These are phyloP conservation scores for Harpagus bidentatus DNA, from an alignment of 2,113 vertebrate species.

Conservation along the genomic window DNA sequence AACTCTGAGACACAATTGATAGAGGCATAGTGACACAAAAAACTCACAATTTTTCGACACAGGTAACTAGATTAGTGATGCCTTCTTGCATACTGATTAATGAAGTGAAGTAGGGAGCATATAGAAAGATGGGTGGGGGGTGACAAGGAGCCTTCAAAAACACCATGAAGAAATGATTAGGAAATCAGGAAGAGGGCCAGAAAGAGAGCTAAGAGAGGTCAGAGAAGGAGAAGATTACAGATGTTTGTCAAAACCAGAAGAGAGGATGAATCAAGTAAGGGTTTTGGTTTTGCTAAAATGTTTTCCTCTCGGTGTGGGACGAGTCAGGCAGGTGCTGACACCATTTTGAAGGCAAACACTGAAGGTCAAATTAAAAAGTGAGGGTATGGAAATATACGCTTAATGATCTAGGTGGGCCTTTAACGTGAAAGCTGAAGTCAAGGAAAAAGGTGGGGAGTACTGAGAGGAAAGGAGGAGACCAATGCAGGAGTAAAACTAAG, in stretches of 20 bases:
- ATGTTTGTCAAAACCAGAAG: background rate
- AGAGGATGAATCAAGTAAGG: background rate
- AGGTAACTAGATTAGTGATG: background rate
- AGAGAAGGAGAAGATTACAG: background rate
- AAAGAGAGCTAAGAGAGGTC: background rate
- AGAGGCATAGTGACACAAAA: background rate
- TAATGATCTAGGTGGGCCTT: background rate
- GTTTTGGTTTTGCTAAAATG: background rate
- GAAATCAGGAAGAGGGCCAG: background rate
- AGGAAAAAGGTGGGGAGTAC: background rate
- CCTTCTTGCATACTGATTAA: background rate
- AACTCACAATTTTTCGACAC: background rate
- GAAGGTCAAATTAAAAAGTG: background rate
- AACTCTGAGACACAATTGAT: background rate
- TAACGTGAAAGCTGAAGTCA: background rate
- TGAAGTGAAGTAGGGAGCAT: background rate
- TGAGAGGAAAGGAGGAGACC: background rate
- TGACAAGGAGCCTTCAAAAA: background rate
- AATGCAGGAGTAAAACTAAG: background rate
- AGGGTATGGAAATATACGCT: accelerated
- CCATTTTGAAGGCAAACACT: background rate
- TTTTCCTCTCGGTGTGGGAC: background rate
- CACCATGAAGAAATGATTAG: background rate
- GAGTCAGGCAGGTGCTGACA: background rate
- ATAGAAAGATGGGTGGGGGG: background rate